These are phyloP conservation scores for Danaus melanippus DNA, from an alignment of 1,140 invertebrate genomes.

Conservation along the genomic window DNA sequence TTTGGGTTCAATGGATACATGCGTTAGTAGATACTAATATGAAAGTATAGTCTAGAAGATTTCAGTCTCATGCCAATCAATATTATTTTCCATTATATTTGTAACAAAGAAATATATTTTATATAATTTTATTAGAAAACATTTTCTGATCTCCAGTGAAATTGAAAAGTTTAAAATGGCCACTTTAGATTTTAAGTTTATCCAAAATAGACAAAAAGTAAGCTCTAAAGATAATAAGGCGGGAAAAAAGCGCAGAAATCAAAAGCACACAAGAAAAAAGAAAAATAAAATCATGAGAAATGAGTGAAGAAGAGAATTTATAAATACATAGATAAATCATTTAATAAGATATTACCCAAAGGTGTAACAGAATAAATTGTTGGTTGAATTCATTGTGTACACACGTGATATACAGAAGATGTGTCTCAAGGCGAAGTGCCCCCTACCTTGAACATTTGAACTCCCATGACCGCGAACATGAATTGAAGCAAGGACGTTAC, in stretches of 20 bases:
- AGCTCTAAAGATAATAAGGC: constrained; percentile 6
- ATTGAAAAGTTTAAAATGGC: too few relatives aligned
- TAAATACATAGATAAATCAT: constrained; percentile 21
- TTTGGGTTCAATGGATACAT: constrained; percentile 41
- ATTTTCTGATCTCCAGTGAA: too few relatives aligned
- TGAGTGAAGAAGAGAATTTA: constrained; percentile 27
- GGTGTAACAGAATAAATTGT: constrained; percentile 48
- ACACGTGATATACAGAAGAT: constrained; percentile 4
- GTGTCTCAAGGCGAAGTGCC: constrained; percentile 23
- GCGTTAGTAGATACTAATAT: constrained; percentile 10
- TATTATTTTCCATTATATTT: neutral
- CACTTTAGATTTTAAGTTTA: too few relatives aligned
- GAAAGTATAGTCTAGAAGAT: neutral
- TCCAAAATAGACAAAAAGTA: constrained; percentile 1
- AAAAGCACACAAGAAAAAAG: constrained; percentile 12
- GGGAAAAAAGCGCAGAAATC: constrained; percentile 5
- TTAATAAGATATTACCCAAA: constrained; percentile 55
- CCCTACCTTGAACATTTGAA: constrained; percentile 99
- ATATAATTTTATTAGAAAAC: too few relatives aligned
- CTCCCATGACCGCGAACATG: constrained; percentile 99
- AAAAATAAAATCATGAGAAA: constrained; percentile 39
- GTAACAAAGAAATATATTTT: too few relatives aligned
- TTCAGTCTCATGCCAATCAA: constrained; percentile 6
- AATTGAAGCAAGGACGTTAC: constrained; percentile 99
- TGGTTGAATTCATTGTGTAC: constrained; percentile 31